These are phyloP conservation scores for Regulus satrapa DNA, from an alignment of 2,113 vertebrate genomes.

Conservation along the genomic window DNA sequence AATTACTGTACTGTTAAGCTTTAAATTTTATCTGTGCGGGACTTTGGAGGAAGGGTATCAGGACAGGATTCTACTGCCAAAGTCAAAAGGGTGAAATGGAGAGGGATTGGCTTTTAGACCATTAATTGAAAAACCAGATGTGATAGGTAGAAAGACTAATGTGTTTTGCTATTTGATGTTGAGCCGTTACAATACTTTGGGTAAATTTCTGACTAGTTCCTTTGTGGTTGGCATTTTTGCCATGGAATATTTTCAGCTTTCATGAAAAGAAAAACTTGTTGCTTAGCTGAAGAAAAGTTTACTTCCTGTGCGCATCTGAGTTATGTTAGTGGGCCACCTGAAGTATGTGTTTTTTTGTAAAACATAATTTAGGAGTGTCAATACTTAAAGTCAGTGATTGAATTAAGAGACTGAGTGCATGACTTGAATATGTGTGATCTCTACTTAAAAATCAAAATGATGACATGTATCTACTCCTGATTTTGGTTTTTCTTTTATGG, in stretches of 20 bases:
- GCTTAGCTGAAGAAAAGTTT: neutral
- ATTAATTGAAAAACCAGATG: neutral
- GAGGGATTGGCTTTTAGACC: neutral
- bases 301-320: neutral
- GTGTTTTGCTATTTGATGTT: neutral
- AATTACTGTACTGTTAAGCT: neutral
- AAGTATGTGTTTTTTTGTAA: neutral
- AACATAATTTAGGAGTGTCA: neutral
- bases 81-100: neutral
- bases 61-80: neutral
- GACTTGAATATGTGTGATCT: neutral
- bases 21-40: neutral
- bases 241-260: neutral
- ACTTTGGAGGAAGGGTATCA: neutral
- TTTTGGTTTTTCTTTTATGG: neutral
- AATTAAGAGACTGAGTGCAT: neutral
- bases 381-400: neutral
- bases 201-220: neutral
- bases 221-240: neutral
- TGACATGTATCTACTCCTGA: neutral
- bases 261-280: neutral
- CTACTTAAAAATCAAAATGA: neutral
- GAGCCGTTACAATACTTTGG: neutral
- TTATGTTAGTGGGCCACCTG: neutral
- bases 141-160: neutral